Percentiles rank a stretch among this genome's conserved stretches.
phyloP scores from a whole-genome alignment of 2,113 vertebrate species.

The Anhinga anhinga region DNA sequence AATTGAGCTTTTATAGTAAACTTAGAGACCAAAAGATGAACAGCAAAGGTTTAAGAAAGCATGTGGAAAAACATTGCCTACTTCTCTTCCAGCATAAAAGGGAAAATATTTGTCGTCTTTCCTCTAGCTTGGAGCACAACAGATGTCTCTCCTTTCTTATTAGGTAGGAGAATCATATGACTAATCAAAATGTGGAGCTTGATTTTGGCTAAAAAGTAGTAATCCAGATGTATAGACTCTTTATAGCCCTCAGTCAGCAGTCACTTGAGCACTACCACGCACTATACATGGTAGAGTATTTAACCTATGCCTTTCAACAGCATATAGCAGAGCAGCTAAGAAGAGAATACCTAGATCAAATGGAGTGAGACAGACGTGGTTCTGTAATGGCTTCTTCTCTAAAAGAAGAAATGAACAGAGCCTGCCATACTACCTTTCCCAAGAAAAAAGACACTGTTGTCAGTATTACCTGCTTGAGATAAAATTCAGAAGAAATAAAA shows the following conservation, averaged over 20 bases:
- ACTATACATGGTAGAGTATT: background rate
- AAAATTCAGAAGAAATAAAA: background rate
- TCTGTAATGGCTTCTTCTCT: background rate
- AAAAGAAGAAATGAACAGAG: background rate
- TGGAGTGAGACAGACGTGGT: background rate
- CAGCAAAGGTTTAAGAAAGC: background rate
- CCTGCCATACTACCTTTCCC: background rate
- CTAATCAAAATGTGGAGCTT: background rate
- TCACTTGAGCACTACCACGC: background rate
- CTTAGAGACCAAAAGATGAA: background rate
- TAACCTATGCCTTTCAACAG: background rate
- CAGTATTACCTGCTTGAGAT: background rate
- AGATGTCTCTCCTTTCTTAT: background rate
- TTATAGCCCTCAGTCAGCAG: background rate
- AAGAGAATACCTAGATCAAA: background rate
- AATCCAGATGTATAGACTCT: background rate
- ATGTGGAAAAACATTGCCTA: background rate
- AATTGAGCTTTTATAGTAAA: background rate
- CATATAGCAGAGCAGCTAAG: background rate
- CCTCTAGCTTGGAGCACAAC: background rate
- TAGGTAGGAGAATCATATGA: background rate
- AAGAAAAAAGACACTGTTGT: background rate
- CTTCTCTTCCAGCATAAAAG: background rate
- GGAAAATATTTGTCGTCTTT: conserved; percentile 4
- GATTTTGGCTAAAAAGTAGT: background rate